Percentiles rank a stretch among this genome's conserved stretches.
Evolutionary conservation across 1,140 invertebrate species (phyloP).

Genomic region (Phocides pigmalion): DNA sequence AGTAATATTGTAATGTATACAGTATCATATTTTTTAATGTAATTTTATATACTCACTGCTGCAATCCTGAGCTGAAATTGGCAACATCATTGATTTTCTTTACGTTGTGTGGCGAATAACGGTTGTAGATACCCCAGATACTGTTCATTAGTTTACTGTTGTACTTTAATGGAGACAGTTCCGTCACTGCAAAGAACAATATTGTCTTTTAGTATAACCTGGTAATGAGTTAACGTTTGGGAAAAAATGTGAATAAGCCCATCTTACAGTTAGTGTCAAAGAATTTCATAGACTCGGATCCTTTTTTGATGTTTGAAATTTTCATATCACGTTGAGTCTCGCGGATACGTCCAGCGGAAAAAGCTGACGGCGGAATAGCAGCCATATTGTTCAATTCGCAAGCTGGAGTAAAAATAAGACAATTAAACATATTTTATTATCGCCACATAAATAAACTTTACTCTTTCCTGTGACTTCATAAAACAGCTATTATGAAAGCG

Average conservation of each 20-base stretch:
- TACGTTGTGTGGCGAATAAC: conserved; percentile 93
- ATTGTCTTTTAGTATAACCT: neutral
- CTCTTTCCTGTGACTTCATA: no score
- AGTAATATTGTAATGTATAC: no score
- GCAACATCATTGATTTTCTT: conserved; percentile 89
- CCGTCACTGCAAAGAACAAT: conserved; percentile 64
- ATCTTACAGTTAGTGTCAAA: conserved; percentile 65
- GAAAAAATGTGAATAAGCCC: neutral
- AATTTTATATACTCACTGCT: conserved; percentile 78
- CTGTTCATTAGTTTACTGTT: conserved; percentile 95
- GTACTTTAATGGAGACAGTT: conserved; percentile 88
- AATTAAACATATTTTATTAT: neutral
- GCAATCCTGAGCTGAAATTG: conserved; percentile 75
- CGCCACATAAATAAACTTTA: no score
- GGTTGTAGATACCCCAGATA: conserved; percentile 95
- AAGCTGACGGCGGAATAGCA: conserved; percentile 71
- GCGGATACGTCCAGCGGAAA: conserved; percentile 68
- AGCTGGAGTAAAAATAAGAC: conserved; percentile 47
- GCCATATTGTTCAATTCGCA: conserved; percentile 67
- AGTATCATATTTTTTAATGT: no score
- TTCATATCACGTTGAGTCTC: conserved; percentile 74
- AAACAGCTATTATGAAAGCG: no score
- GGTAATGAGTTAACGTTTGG: neutral
- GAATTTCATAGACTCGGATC: conserved; percentile 53
- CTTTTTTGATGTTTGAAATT: conserved; percentile 61